Evolutionary conservation across 2,113 vertebrate genomes (phyloP).

Genomic region (Lasiurus borealis): DNA sequence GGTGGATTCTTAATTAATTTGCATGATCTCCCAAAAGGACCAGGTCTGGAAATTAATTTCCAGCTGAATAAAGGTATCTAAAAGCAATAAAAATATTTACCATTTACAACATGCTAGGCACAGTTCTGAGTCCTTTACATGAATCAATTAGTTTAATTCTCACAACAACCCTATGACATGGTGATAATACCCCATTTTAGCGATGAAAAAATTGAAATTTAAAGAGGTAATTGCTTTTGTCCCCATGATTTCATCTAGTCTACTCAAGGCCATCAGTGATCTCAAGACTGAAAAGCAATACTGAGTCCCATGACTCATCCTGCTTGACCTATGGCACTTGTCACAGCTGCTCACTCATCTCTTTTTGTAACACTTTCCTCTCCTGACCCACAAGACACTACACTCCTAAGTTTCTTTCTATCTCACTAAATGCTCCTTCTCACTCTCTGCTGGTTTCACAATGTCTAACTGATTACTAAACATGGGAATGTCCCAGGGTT

Average conservation of each 20-base stretch:
- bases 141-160: not conserved
- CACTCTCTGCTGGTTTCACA: not conserved
- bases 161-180: not conserved
- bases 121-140: not conserved
- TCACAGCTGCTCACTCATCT: not conserved
- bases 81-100: conserved; percentile 12
- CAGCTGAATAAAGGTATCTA: not conserved
- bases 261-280: not conserved
- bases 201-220: not conserved
- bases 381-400: not conserved
- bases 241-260: not conserved
- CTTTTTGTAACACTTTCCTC: not conserved
- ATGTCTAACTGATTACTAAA: not conserved
- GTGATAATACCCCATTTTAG: not conserved
- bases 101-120: not conserved
- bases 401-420: not conserved
- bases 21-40: not conserved
- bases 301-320: not conserved
- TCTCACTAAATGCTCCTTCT: not conserved
- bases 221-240: not conserved
- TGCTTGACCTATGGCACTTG: not conserved
- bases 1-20: not conserved
- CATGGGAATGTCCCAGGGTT: not conserved
- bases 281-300: not conserved
- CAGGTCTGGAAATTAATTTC: not conserved